Conservation (phyloP, 2,113 vertebrate species). For the Semicossyphus pulcher region DNA sequence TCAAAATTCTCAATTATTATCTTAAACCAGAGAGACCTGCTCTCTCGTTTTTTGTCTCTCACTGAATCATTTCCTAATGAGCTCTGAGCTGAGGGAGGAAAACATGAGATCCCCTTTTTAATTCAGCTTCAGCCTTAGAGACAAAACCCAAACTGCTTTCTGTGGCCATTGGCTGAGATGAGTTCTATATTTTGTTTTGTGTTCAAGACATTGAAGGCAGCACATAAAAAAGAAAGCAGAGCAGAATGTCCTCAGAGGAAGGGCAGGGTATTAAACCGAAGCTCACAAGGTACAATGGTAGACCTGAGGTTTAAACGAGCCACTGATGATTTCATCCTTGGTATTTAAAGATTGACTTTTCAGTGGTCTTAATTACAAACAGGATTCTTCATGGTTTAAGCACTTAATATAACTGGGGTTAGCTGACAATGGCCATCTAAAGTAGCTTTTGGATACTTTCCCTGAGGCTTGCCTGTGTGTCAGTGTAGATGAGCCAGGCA, state of each 20-base stretch:
- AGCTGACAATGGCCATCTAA: slow-evolving; percentile 60
- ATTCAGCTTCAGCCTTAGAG: slow-evolving; percentile 46
- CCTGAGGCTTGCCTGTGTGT: slow-evolving; percentile 61
- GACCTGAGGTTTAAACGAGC: not conserved
- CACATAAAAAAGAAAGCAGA: not conserved
- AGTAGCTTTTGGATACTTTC: slow-evolving; percentile 62
- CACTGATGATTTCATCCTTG: slow-evolving; percentile 28
- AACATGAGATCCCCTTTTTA: slow-evolving; percentile 47
- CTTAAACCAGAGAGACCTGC: slow-evolving; percentile 48
- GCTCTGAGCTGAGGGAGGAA: slow-evolving; percentile 51
- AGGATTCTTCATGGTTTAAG: slow-evolving; percentile 32
- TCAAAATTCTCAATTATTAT: slow-evolving; percentile 53
- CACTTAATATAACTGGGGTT: slow-evolving; percentile 50
- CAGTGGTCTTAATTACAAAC: slow-evolving; percentile 49
- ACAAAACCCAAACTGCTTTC: slow-evolving; percentile 50
- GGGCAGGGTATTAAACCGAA: slow-evolving; percentile 5
- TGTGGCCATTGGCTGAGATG: slow-evolving; percentile 19
- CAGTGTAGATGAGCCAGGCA: slow-evolving; percentile 67
- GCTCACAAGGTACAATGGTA: not conserved
- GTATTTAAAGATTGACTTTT: slow-evolving; percentile 29
- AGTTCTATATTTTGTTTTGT: slow-evolving; percentile 13
- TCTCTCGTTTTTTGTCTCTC: slow-evolving; percentile 36
- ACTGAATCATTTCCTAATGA: slow-evolving; percentile 66
- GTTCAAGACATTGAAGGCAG: slow-evolving; percentile 20
- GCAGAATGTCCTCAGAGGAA: not conserved